Conservation (phyloP, 2,797 vertebrate species). For the Ptychadena robeensis region DNA sequence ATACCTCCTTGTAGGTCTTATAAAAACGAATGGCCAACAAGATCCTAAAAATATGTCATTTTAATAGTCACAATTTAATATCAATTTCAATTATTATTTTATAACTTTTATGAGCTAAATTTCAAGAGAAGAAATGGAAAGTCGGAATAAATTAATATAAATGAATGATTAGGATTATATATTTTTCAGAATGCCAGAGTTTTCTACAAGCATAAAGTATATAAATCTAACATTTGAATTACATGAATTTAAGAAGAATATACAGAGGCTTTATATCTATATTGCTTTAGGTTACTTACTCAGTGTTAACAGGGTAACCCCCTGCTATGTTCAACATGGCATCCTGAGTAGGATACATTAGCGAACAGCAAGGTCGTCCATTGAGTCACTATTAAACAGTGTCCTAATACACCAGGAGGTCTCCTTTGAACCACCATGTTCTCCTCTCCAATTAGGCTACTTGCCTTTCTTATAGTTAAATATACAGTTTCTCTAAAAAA, state of each 20-base stretch:
- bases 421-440: not conserved
- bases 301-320: too few species aligned
- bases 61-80: conserved; percentile 54
- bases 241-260: not conserved
- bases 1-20: conserved; percentile 52
- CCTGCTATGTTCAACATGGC: too few species aligned
- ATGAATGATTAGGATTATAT: not conserved
- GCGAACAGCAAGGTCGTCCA: too few species aligned
- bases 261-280: too few species aligned
- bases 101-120: conserved; percentile 39
- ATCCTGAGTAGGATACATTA: too few species aligned
- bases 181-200: conserved; percentile 1
- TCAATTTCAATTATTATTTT: conserved; percentile 54
- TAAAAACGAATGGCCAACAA: conserved; percentile 53
- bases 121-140: conserved; percentile 18
- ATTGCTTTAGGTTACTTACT: too few species aligned
- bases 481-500: too few species aligned
- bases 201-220: not conserved
- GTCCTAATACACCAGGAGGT: too few species aligned
- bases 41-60: conserved; percentile 59
- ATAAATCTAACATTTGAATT: not conserved
- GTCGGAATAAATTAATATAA: conserved; percentile 36
- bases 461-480: too few species aligned
- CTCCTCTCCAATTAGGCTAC: too few species aligned
- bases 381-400: too few species aligned